Percentiles rank a stretch among this genome's conserved stretches.
phyloP scores from a whole-genome alignment of 1,140 invertebrate genomes.

The Conus betulinus region DNA sequence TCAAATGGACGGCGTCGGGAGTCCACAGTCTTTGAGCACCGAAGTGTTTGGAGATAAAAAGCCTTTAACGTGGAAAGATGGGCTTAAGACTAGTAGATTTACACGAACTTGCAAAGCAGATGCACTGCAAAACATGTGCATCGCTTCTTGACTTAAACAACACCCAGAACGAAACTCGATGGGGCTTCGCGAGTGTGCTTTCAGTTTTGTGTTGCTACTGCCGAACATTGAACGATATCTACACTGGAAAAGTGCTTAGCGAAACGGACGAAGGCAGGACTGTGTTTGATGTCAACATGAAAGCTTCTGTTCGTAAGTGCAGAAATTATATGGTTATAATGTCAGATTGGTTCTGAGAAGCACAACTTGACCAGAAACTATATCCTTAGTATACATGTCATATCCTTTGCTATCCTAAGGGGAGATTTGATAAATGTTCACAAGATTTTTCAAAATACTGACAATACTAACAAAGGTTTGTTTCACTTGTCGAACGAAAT shows the following conservation, averaged over 20 bases:
- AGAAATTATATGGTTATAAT: no score
- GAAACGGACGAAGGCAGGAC: background rate
- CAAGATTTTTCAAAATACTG: no score
- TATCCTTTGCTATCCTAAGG: no score
- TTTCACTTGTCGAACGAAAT: no score
- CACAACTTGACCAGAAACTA: no score
- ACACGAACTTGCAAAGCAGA: conserved; percentile 30
- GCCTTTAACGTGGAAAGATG: conserved; percentile 18
- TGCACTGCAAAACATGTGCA: conserved; percentile 24
- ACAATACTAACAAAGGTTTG: no score
- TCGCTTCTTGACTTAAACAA: conserved; percentile 27
- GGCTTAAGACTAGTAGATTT: conserved; percentile 28
- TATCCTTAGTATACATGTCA: no score
- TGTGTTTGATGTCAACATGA: conserved; percentile 34
- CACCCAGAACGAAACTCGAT: conserved; percentile 4
- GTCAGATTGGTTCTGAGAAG: no score
- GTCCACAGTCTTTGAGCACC: background rate
- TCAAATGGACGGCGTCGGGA: background rate
- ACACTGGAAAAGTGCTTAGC: conserved; percentile 20
- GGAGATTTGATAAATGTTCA: no score
- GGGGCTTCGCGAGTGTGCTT: conserved; percentile 24
- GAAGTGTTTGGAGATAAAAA: background rate
- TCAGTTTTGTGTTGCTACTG: conserved; percentile 11
- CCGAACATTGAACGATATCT: conserved; percentile 16
- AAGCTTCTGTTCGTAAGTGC: conserved; percentile 32